phyloP scores from a whole-genome alignment of 1,140 invertebrate species.

The Spodoptera litura region DNA sequence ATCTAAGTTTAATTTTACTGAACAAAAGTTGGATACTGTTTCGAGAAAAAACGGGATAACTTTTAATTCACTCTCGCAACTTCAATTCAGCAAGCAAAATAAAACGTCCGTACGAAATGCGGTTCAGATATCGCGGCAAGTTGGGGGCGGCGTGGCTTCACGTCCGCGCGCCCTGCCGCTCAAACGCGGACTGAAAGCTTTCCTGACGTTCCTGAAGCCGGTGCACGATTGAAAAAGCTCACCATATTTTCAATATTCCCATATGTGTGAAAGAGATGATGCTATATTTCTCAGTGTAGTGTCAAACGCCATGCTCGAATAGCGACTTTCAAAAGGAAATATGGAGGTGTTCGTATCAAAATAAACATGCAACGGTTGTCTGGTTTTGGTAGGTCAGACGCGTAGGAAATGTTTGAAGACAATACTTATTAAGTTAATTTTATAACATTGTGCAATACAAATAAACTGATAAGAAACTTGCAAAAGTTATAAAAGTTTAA shows the following conservation, averaged over 20 bases:
- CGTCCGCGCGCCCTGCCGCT: constrained; percentile 71
- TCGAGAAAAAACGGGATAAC: constrained; percentile 11
- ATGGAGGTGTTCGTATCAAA: constrained; percentile 75
- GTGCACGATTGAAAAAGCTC: constrained; percentile 68
- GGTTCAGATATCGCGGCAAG: constrained; percentile 66
- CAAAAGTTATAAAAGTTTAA: too few species aligned
- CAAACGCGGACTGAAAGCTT: constrained; percentile 79
- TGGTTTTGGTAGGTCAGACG: constrained; percentile 62
- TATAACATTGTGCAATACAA: constrained; percentile 5
- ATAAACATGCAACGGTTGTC: constrained; percentile 74
- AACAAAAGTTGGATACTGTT: constrained; percentile 28
- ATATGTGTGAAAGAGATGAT: constrained; percentile 61
- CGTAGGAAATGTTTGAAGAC: constrained; percentile 47
- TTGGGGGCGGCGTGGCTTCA: constrained; percentile 55
- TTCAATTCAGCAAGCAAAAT: constrained; percentile 53
- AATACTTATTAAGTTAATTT: constrained; percentile 28
- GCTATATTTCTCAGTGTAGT: constrained; percentile 45
- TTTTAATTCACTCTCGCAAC: constrained; percentile 35
- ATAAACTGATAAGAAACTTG: not conserved
- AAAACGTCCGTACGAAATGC: constrained; percentile 54
- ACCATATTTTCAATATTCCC: constrained; percentile 52
- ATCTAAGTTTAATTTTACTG: constrained; percentile 28
- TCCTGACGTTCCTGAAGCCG: constrained; percentile 69
- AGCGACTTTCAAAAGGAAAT: constrained; percentile 71
- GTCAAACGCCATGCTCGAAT: constrained; percentile 57